Base-by-base conservation (phyloP, 2,888 invertebrate genomes). In the Scaptomyza cyrtandrae region DNA sequence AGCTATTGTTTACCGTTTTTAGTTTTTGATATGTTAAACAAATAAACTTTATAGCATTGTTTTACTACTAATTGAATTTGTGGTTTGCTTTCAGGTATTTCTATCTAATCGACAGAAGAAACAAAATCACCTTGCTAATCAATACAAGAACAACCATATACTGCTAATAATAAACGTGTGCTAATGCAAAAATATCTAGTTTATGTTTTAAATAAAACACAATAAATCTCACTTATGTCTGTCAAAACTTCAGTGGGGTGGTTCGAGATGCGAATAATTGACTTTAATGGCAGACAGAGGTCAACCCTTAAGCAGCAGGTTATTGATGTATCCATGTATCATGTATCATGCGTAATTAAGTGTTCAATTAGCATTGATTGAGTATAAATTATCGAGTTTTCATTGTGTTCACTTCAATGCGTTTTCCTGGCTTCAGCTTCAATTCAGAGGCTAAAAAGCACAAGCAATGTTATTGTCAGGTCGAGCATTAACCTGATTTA, bases 341-440 rank as follows among this genome's bases (percentile, higher is more conserved):
- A 19, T 19, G 19, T 44, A 50, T 52, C 60, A 49, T 19, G 39
- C 27, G 44, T 43, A 72, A 70, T 80, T 63, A 46, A 54, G 39
- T 37, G n/a, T 16, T 53, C 62, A 80, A 80, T 83, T 81, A 84
- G 66, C 88, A 63, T 39, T 65, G 63, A 80, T 86, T 80, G 60
- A 27, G 35, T 13, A 46, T 53, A 60, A 77, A 80, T 83, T 84
- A 69, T n/a, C 50, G 54, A 24, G 50, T 61, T 24, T 24, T 43
- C 57, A 69, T 61, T 41, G 37, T 52, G n/a, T n/a, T 31, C 14
- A 3, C 6, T 7, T 10, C 24, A 53, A 3, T 52, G 54, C 19
- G 67, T n/a, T 73, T 45, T 11, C 19, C 31, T 35, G 37, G 52
- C n/a, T 46, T 46, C 37, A 7, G 33, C 24, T 31, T 19, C 1